Evolutionary conservation across 2,113 vertebrate genomes (phyloP).

Genomic region (Muscicapa adusta): DNA sequence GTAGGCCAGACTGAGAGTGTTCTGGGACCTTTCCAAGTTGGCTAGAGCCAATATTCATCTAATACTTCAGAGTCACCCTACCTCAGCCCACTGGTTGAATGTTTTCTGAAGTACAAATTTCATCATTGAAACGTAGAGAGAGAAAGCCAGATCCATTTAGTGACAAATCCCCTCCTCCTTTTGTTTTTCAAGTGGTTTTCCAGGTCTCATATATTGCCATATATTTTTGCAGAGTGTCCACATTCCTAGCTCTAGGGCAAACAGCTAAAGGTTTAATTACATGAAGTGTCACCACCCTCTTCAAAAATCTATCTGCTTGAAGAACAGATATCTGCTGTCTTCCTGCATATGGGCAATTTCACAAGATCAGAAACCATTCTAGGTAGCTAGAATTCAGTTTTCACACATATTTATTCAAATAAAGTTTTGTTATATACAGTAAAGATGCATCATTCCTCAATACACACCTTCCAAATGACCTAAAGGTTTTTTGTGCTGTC

Average conservation of each 20-base stretch:
- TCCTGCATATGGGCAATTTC: not conserved
- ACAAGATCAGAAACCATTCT: not conserved
- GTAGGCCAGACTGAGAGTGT: not conserved
- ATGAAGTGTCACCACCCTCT: not conserved
- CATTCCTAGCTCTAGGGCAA: not conserved
- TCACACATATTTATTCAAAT: not conserved
- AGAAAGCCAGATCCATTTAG: not conserved
- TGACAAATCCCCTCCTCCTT: not conserved
- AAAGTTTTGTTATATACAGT: not conserved
- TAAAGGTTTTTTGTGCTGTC: not conserved
- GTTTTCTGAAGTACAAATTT: not conserved
- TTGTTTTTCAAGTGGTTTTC: not conserved
- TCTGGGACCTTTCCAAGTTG: not conserved
- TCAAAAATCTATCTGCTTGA: not conserved
- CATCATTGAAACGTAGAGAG: accelerated
- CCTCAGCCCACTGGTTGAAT: not conserved
- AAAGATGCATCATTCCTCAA: not conserved
- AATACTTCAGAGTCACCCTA: not conserved
- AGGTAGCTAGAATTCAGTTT: not conserved
- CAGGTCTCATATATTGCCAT: not conserved
- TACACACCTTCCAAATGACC: not conserved
- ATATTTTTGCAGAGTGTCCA: not conserved
- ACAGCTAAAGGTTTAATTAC: not conserved
- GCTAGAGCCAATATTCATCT: not conserved
- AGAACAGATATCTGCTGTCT: not conserved